phyloP scores from a whole-genome alignment of 2,888 invertebrate genomes.

The Melinopterus prodromus region DNA sequence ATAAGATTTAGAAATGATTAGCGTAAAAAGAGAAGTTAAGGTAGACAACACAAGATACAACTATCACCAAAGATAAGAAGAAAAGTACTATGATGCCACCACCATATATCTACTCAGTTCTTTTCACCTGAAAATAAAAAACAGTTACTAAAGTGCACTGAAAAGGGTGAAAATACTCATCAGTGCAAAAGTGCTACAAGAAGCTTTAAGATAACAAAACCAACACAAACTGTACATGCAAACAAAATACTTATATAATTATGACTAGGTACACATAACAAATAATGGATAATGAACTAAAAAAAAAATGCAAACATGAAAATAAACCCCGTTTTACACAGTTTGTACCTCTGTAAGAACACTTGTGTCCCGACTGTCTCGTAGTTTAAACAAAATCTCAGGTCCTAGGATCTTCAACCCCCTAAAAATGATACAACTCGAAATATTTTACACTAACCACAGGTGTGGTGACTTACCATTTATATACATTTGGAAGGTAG shows the following conservation, averaged over 20 bases:
- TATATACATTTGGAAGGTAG: constrained; percentile 65
- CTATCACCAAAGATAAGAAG: constrained; percentile 21
- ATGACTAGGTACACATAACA: neutral
- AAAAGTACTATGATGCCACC: constrained; percentile 10
- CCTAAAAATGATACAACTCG: constrained; percentile 51
- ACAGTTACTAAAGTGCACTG: constrained; percentile 5
- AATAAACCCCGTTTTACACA: constrained; percentile 36
- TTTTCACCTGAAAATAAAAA: constrained; percentile 32
- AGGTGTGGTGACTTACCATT: constrained; percentile 57
- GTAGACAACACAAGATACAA: constrained; percentile 13
- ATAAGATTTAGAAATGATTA: neutral
- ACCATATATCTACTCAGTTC: constrained; percentile 26
- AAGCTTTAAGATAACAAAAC: constrained; percentile 8
- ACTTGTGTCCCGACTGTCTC: constrained; percentile 57
- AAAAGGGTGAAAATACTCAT: neutral
- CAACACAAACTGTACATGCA: neutral
- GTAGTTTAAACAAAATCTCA: constrained; percentile 56
- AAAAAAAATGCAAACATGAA: neutral
- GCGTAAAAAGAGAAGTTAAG: constrained; percentile 15
- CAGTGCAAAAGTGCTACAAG: neutral
- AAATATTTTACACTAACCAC: constrained; percentile 12
- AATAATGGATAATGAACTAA: constrained; percentile 8
- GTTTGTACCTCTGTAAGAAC: constrained; percentile 51
- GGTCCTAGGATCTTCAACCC: constrained; percentile 57
- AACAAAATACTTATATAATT: neutral